Percentiles rank a stretch among this genome's conserved stretches.
These are phyloP conservation scores for Drepana falcataria DNA, from an alignment of 2,888 invertebrate species.

Conservation along the genomic window DNA sequence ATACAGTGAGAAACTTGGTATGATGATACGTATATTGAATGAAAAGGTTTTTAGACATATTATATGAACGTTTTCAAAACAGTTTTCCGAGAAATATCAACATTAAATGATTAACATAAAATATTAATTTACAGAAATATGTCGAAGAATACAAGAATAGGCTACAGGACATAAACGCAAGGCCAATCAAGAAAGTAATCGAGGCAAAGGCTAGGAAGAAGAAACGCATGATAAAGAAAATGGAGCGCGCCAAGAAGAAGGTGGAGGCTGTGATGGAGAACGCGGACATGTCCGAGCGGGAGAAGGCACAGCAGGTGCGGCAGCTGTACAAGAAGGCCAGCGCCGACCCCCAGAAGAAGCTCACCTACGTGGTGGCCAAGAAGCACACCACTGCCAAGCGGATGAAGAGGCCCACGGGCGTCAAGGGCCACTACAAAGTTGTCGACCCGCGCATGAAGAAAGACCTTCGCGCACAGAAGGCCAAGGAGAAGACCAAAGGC, in stretches of 20 bases:
- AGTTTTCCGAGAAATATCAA: too few relatives aligned
- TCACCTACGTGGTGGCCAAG: conserved; percentile 96
- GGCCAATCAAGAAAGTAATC: conserved; percentile 98
- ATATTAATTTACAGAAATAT: conserved; percentile 78
- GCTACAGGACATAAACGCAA: conserved; percentile 91
- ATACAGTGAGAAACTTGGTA: too few relatives aligned
- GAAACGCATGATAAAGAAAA: conserved; percentile 88
- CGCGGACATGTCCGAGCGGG: conserved; percentile 92
- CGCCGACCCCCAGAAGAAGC: conserved; percentile 90
- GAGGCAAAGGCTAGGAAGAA: conserved; percentile 99
- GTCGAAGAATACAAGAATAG: conserved; percentile 91
- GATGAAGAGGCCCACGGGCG: conserved; percentile 88
- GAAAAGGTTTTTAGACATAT: too few relatives aligned
- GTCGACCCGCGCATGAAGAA: conserved; percentile 98
- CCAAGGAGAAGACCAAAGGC: conserved; percentile 79
- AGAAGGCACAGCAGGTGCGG: conserved; percentile 95
- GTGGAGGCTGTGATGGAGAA: conserved; percentile 96
- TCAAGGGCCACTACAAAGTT: conserved; percentile 95
- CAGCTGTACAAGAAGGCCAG: conserved; percentile 94
- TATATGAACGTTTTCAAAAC: too few relatives aligned
- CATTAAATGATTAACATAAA: background rate
- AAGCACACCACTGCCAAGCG: conserved; percentile 89
- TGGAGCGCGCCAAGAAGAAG: conserved; percentile 97
- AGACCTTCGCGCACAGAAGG: conserved; percentile 86
- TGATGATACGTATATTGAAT: too few relatives aligned